phyloP scores from a whole-genome alignment of 2,113 vertebrate species.

The Myiopsitta monachus region DNA sequence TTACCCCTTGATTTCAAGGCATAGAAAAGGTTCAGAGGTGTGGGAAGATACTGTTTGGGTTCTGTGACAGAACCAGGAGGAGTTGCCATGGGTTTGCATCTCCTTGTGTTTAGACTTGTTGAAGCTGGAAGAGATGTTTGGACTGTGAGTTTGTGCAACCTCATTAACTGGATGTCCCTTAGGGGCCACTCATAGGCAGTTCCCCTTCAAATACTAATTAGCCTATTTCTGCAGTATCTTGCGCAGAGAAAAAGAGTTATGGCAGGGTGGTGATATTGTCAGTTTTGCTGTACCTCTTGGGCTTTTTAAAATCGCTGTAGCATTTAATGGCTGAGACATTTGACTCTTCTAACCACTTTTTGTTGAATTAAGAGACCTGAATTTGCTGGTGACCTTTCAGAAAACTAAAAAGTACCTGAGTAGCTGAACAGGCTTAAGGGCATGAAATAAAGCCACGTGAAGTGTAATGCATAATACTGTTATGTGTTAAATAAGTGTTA shows the following conservation, averaged over 20 bases:
- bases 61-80: background rate
- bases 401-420: background rate
- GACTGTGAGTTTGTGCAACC: background rate
- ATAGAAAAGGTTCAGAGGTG: background rate
- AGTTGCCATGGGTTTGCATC: background rate
- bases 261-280: background rate
- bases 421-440: background rate
- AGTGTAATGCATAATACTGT: accelerated
- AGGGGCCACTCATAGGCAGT: background rate
- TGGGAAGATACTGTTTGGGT: background rate
- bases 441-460: background rate
- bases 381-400: background rate
- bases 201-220: background rate
- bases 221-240: background rate
- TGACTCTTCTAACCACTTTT: background rate
- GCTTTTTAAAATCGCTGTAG: background rate
- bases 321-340: background rate
- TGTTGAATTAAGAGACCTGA: background rate
- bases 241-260: background rate
- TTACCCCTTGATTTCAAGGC: background rate
- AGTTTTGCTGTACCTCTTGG: background rate
- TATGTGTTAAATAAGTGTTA: background rate
- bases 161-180: background rate
- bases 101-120: background rate
- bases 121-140: background rate